Base-by-base conservation (phyloP, 2,113 vertebrate genomes). In the Progne subis region DNA sequence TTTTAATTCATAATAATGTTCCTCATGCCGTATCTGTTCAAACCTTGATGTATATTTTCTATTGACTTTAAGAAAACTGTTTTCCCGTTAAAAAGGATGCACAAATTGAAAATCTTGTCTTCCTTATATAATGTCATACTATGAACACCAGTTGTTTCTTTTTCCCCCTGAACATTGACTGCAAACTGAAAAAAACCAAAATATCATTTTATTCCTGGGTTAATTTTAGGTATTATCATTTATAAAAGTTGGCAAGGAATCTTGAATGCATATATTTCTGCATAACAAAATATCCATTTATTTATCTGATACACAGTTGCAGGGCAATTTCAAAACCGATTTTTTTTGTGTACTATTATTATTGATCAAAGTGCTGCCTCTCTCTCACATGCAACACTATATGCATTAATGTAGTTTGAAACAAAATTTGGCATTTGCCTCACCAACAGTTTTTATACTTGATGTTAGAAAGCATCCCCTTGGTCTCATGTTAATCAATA, bases 1-100 rank as follows among this genome's bases (percentile, higher is more conserved):
- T 93, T 96, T 97, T 97, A 96, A 94, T 93, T 98, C 93, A 94
- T 88, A 96, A 92, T 95, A 97, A 98, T 93, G 92, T 87, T 98
- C 90, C 86, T 96, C 78, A 94, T 69, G 92, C 92, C 83, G 2
- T 95, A 93, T 86, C 92, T 96, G 93, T 96, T 97, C 92, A 95
- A 96, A 97, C 72, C 91, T 78, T 92, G 94, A 95, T 93, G 93
- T 94, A 72, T 92, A 90, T 95, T 97, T 97, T 94, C 75, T 92
- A 92, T 5, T 12, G 28, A 90, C 68, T 95, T 95, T 44, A 92
- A 92, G 69, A 94, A 94, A 84, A 89, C 32, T 92, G 57, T 64
- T 96, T 90, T 94, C 88, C 86, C 70, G 94, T 97, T 97, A 86
- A 91, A 96, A 97, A 76, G 52, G 14, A 95, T 6, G 75, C 64